Evolutionary conservation across 30 jellyfish, hydroid and myxozoan genomes (phyloP).

Genomic region (Mastigias papua): DNA sequence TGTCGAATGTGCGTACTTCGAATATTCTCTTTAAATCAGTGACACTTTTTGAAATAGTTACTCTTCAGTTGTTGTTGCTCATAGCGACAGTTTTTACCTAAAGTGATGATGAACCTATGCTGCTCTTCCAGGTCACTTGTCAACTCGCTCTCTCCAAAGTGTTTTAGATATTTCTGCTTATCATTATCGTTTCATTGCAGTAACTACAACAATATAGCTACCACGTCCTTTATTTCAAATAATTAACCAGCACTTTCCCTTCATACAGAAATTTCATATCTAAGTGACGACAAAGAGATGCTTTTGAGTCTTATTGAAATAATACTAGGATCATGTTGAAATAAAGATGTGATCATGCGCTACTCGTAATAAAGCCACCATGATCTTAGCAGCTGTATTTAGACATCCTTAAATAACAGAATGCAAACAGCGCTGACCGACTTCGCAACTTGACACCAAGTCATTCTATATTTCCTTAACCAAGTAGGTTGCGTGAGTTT

Average conservation of each 20-base stretch:
- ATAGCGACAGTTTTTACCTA: too few species aligned
- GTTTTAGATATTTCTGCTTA: too few species aligned
- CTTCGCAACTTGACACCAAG: too few species aligned
- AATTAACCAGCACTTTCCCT: not conserved
- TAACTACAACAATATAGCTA: not conserved
- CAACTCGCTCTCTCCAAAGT: too few species aligned
- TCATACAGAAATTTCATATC: not conserved
- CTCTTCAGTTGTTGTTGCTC: too few species aligned
- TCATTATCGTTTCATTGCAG: too few species aligned
- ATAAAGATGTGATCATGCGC: not conserved
- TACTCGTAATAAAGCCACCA: not conserved
- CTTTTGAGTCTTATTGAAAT: not conserved
- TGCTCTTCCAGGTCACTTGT: too few species aligned
- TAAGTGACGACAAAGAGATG: not conserved
- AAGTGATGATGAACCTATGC: too few species aligned
- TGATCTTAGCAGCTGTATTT: conserved; percentile 21
- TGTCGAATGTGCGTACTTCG: not conserved
- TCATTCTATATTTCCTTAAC: too few species aligned
- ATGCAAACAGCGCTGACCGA: conserved; percentile 15
- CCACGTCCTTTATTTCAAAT: not conserved
- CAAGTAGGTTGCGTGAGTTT: too few species aligned
- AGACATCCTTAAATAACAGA: not conserved
- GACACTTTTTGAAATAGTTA: not conserved
- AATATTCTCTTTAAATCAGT: not conserved
- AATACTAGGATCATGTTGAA: not conserved